Evolutionary conservation across 2,888 invertebrate species (phyloP).

Genomic region (Apodemia hepburni): DNA sequence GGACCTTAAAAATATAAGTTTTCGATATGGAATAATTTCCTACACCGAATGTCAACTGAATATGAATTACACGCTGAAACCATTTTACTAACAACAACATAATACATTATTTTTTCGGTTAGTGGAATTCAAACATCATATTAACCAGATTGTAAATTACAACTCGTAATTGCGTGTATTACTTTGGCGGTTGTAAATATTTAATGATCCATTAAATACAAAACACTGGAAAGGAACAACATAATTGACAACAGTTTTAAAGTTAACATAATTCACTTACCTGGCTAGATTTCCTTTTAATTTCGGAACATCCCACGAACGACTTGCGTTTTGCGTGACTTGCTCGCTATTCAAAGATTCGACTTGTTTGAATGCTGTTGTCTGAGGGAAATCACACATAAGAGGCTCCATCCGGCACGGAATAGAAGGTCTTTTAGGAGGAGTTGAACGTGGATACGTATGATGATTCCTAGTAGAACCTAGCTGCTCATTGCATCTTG

Average conservation of each 20-base stretch:
- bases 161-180: neutral
- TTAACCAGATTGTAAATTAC: neutral
- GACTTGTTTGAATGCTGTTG: constrained; percentile 42
- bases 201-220: neutral
- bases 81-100: too few species aligned
- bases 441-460: constrained; percentile 64
- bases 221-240: neutral
- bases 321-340: constrained; percentile 39
- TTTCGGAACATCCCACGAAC: constrained; percentile 50
- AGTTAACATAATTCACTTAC: constrained; percentile 40
- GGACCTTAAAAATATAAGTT: too few species aligned
- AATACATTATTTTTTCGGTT: too few species aligned
- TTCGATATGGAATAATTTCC: too few species aligned
- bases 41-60: too few species aligned
- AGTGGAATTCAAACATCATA: neutral
- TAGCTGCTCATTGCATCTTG: constrained; percentile 58
- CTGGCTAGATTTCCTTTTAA: constrained; percentile 63
- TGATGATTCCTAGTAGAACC: constrained; percentile 62
- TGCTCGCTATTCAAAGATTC: constrained; percentile 43
- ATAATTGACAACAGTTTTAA: constrained; percentile 5
- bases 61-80: too few species aligned
- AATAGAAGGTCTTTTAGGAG: constrained; percentile 58
- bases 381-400: constrained; percentile 43
- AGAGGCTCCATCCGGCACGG: constrained; percentile 63
- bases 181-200: neutral